Base-by-base conservation (phyloP, 2,797 vertebrate genomes). In the Phoxinus dragarum region DNA sequence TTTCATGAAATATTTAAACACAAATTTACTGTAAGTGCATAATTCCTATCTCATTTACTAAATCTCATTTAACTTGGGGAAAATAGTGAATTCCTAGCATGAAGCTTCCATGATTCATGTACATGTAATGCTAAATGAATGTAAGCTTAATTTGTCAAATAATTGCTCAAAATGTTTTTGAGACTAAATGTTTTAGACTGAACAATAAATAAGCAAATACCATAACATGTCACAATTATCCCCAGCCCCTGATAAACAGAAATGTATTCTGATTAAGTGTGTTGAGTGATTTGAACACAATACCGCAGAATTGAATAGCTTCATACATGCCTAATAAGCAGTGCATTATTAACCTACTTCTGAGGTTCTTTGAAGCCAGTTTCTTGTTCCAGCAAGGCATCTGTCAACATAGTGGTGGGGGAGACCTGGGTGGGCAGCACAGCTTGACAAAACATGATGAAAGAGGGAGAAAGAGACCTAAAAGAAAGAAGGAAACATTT, bases 381-480 rank as follows among this genome's bases (percentile, higher is more conserved):
- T 81, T 87, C 36, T 68, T 54, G 66, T 80, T 61, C 68, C 12
- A 72, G 40, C 76, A 17, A 80, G 61, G n/a, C 47, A 68, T 81
- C 76, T 88, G 69, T 88, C 76, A 79, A 81, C 27, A 77, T 14
- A 82, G 61, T 64, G 17, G 77, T 66, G 77, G 56, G 31, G 38
- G 42, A 80, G 68, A 67, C 77, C 84, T 61, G 31, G 84, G 77
- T 80, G 77, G 77, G 84, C 77, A 80, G 56, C 84, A 54, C 77
- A 80, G 77, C 84, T 80, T 85, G 77, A 85, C 77, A 85, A 85
- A 85, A 80, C 59, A 80, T 80, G 84, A 85, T 85, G 76, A 85
- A 76, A 85, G 71, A 81, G 82, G 74, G 52, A 72, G 85, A 83
- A 82, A 86, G 54, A 71, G 38, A 71, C 10, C 40, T 44, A 59